Evolutionary conservation across 2,113 vertebrate species (phyloP).

Genomic region (Eolophus roseicapilla): DNA sequence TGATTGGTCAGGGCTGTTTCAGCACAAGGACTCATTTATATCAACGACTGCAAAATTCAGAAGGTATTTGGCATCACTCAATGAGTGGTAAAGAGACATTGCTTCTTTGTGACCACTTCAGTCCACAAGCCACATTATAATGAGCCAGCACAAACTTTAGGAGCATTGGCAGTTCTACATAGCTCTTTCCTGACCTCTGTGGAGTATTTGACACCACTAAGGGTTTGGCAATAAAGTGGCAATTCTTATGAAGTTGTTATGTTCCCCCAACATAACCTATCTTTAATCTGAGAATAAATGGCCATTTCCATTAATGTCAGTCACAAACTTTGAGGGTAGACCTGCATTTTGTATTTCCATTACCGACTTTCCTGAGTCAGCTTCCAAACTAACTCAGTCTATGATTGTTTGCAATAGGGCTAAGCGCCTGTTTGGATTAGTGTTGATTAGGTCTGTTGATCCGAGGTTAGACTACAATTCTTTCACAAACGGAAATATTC

Average conservation of each 20-base stretch:
- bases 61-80: not conserved
- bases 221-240: not conserved
- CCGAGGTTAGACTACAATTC: slow-evolving; percentile 10
- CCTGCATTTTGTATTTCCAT: not conserved
- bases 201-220: not conserved
- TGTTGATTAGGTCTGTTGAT: not conserved
- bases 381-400: not conserved
- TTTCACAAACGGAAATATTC: not conserved
- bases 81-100: not conserved
- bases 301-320: not conserved
- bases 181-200: not conserved
- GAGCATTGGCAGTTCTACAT: not conserved
- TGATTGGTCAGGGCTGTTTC: not conserved
- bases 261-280: not conserved
- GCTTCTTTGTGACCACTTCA: not conserved
- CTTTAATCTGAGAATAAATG: not conserved
- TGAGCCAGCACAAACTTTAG: not conserved
- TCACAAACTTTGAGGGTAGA: not conserved
- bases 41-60: not conserved
- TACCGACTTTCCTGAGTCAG: not conserved
- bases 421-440: not conserved
- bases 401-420: not conserved
- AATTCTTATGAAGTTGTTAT: not conserved
- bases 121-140: not conserved
- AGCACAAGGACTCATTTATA: not conserved